Base-by-base conservation (phyloP, 2,888 invertebrate genomes). In the Lamellibrachia satsuma region DNA sequence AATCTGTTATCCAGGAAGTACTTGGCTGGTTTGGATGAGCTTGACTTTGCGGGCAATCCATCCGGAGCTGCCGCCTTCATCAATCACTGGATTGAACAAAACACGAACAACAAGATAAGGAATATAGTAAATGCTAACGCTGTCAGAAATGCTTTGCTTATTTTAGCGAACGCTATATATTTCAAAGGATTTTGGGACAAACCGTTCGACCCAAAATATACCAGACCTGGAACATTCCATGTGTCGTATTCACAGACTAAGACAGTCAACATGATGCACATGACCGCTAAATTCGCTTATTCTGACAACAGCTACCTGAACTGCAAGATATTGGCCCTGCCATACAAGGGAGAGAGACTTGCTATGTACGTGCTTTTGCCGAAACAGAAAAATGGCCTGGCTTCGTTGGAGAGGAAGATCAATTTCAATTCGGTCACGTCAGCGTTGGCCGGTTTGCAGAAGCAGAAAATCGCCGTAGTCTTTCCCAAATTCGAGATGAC, bases 101-200 rank as follows among this genome's bases (percentile, higher is more conserved):
- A 98, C 95, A 99, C 99, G 0, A 97, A 98, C 92, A 96, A 98
- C 9, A 98, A 98, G 96, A 99, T 99, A 93, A 97, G 97, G 94
- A 97, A 98, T 95, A 97, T 99, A 2, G 96, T 99, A 92, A 96
- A 97, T 2, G 39, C 97, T 1, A 97, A 97, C 15, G 94, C 95
- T 9, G 94, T 97, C n/a, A 95, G 94, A 92, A 51, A 94, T 3
- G 55, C 96, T 3, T 94, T 95, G 2, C 94, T 97, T 93, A 95
- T 97, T 39, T 94, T 97, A 7, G 95, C 97, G 75, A 97, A 97
- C 95, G 97, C 97, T 6, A 95, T 97, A 90, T 97, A 97, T 93
- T 97, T 97, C 94, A 97, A 97, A 94, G 97, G 96, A 7, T 95
- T 95, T 97, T 95, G 96, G 96, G 94, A 94, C 92, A 94, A 94